Base-by-base conservation (phyloP, 2,797 vertebrate species). In the Xiphorhynchus erythropygius region DNA sequence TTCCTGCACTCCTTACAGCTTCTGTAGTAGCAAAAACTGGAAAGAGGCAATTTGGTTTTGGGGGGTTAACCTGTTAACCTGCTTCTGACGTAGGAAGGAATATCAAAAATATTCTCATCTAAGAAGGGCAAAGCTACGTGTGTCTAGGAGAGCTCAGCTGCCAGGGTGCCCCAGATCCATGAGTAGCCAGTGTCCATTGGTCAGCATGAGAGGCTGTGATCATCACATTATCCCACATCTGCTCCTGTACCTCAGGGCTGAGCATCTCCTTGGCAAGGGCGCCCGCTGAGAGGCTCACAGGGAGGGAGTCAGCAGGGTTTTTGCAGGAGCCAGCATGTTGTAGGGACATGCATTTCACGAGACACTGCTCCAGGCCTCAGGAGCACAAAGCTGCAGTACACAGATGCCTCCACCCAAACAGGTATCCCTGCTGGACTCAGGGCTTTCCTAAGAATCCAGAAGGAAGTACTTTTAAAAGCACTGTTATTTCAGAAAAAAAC, bases 11-110 rank as follows among this genome's bases (percentile, higher is more conserved):
- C 59, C 60, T 77, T 37, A 15, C 23, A 6, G 2, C 0, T 1
- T 2, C 35, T 57, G 33, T 8, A 35, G 9, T 0, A 21, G 44
- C 4, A 7, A 49, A 0, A 2, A 59, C 23, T 6, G 8, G 47
- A 55, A 73, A 65, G 41, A 53, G 8, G 14, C 5, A 42, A 2
- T 46, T 60, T 1, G 1, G 22, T 39, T 32, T 47, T 18, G 10
- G 17, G 7, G 11, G 13, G 4, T 14, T 14, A 15, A 24, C 21
- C 8, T n/a, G 9, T 23, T 77, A 46, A 46, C 44, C 44, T 79
- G 32, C 27, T 81, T 78, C 44, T 78, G 59, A 81, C n/a, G 30
- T 9, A 30, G 62, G 24, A 81, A 65, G 19, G 19, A 60, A 42
- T 28, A 23, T 5, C 0, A 4, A 53, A 89, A 65, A 50, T 30